These are phyloP conservation scores for Melanotaenia pygmaea DNA, from an alignment of 2,797 vertebrate species.

Conservation along the genomic window DNA sequence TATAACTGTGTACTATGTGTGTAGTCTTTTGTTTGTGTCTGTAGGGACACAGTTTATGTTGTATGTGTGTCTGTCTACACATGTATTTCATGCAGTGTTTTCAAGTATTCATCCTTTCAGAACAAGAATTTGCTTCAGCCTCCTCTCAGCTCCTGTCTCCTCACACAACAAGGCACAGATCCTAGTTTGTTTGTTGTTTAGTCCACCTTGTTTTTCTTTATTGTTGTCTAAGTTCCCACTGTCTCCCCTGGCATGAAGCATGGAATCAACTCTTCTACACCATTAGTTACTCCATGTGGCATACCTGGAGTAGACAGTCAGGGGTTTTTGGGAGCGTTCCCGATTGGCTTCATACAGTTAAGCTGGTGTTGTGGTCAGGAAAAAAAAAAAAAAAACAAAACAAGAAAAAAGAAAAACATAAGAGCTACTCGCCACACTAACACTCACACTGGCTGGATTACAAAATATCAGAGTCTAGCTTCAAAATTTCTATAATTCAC, in stretches of 20 bases:
- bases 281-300: constrained; percentile 50
- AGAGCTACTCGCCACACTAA: no score
- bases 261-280: constrained; percentile 27
- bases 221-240: constrained; percentile 48
- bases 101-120: constrained; percentile 48
- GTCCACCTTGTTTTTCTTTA: constrained; percentile 54
- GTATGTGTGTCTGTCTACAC: not conserved
- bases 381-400: not conserved
- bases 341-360: not conserved
- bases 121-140: constrained; percentile 27
- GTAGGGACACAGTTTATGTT: not conserved
- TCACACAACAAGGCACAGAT: constrained; percentile 49
- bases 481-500: not conserved
- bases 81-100: constrained; percentile 26
- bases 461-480: not conserved
- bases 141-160: constrained; percentile 38
- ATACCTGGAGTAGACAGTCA: not conserved
- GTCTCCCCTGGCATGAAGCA: constrained; percentile 33
- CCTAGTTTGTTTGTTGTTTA: constrained; percentile 61
- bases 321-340: not conserved
- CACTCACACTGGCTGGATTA: no score
- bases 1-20: constrained; percentile 1
- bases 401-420: not conserved
- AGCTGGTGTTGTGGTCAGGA: not conserved
- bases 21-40: constrained; percentile 7